A percentile compares a stretch with the other conserved stretches of the same genome.
phyloP scores from a whole-genome alignment of 2,888 invertebrate genomes.

The Pachliopta kotzebuea region DNA sequence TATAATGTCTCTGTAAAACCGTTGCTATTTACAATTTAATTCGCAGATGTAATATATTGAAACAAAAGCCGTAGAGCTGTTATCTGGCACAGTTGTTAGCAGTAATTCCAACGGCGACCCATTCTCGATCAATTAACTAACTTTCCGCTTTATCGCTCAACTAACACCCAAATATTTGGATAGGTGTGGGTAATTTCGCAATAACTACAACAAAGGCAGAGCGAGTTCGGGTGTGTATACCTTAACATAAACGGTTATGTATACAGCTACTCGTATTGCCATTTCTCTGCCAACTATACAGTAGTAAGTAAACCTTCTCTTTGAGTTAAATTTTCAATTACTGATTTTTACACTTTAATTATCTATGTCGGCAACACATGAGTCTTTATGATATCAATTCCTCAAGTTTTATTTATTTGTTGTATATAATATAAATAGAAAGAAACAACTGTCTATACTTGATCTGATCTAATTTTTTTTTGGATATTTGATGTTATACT shows the following conservation, averaged over 20 bases:
- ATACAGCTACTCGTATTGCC: background rate
- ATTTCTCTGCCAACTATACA: background rate
- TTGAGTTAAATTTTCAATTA: too few relatives aligned
- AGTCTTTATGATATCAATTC: too few relatives aligned
- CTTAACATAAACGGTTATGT: background rate
- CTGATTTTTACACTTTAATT: too few relatives aligned
- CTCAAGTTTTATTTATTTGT: too few relatives aligned
- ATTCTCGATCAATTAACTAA: conserved; percentile 72
- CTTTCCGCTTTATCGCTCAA: conserved; percentile 74
- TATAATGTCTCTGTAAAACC: background rate
- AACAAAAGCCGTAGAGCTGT: background rate
- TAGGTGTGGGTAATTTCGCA: conserved; percentile 68
- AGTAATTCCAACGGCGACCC: conserved; percentile 71
- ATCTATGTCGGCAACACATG: too few relatives aligned
- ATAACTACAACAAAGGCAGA: conserved; percentile 63
- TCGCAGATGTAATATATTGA: conserved; percentile 1
- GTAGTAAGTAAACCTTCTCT: background rate
- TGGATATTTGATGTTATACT: background rate
- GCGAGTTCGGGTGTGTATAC: background rate
- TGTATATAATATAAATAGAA: too few relatives aligned
- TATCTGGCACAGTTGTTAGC: conserved; percentile 61
- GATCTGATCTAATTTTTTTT: too few relatives aligned
- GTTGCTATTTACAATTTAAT: background rate
- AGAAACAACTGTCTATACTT: too few relatives aligned
- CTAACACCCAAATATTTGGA: conserved; percentile 77